Evolutionary conservation across 2,888 invertebrate species (phyloP).

Genomic region (Masnerella sp.): DNA sequence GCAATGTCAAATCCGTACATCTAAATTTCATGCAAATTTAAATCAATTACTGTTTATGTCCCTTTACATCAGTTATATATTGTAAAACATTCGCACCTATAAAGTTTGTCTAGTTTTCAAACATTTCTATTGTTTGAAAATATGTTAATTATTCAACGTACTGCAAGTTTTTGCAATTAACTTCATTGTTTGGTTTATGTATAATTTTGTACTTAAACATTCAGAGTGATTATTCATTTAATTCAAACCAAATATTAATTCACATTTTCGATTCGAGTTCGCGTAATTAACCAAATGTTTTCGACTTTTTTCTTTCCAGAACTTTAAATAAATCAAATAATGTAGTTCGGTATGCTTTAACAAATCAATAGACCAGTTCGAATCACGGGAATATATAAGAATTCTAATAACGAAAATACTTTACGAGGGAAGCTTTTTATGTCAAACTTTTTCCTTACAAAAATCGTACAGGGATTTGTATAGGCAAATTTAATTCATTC

Average conservation of each 20-base stretch:
- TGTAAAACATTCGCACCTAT: slow-evolving; percentile 33
- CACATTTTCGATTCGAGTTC: no score
- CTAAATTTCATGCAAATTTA: slow-evolving; percentile 30
- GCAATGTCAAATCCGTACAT: slow-evolving; percentile 15
- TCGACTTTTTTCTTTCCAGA: no score
- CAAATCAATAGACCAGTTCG: no score
- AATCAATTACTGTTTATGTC: slow-evolving; percentile 29
- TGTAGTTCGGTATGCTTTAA: no score
- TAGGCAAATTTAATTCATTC: slow-evolving; percentile 30
- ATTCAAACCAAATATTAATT: slow-evolving; percentile 7
- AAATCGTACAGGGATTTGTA: slow-evolving; percentile 11
- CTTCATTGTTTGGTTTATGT: slow-evolving; percentile 29
- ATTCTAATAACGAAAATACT: slow-evolving; percentile 23
- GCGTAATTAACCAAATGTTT: neutral
- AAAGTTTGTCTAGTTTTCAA: slow-evolving; percentile 30
- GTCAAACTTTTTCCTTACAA: slow-evolving; percentile 21
- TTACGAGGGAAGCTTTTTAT: slow-evolving; percentile 11
- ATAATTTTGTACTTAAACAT: slow-evolving; percentile 12
- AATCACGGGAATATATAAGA: no score
- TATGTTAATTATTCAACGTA: slow-evolving; percentile 23
- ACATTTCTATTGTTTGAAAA: slow-evolving; percentile 28
- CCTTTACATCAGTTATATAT: slow-evolving; percentile 29
- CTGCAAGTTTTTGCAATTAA: slow-evolving; percentile 43
- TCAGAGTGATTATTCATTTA: no score
- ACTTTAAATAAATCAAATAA: no score